Base-by-base conservation (phyloP, 2,113 vertebrate species). In the Syngnathus typhle region DNA sequence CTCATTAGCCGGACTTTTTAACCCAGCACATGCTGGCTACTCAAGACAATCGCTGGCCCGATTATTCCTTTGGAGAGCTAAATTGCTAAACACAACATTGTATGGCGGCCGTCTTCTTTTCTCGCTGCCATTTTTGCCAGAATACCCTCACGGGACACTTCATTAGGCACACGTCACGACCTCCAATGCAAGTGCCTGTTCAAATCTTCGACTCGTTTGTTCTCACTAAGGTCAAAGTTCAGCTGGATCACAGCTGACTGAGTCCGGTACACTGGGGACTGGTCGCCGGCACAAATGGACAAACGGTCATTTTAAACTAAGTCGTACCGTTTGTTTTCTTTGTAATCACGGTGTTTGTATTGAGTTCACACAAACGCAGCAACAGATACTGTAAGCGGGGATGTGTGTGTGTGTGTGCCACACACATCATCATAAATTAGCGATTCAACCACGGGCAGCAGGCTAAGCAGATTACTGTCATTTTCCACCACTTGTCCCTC, bases 401-500 rank as follows among this genome's bases (percentile, higher is more conserved):
- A 51, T 19, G 5, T 41, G 38, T 8, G 8, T 39, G 8, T 46
- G 44, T 15, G 44, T n/a, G 49, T 13, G 6, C n/a, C 52, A 23
- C 36, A 19, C 58, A 38, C 58, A 91, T 90, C 88, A 89, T 87
- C 89, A 91, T 86, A 89, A 90, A 89, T 90, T 86, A 88, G 84
- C 27, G 78, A 74, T 87, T 85, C 78, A 88, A 81, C 84, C 84
- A 91, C 85, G 82, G 87, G 79, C 84, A 91, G 85, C 84, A 75
- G 90, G 87, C 83, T 88, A 89, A 92, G 89, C 83, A 82, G 85
- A 92, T 91, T 93, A 92, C 88, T 88, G 89, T 90, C 83, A 92
- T 88, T 85, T 91, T 90, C 90, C 89, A 90, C 79, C 89, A 88
- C 89, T 92, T 90, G 89, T 91, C 90, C 90, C 90, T 92, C 77